Percentiles rank a stretch among this genome's conserved stretches.
phyloP scores from a whole-genome alignment of 2,797 vertebrate genomes.

The Cephalopachus bancanus region DNA sequence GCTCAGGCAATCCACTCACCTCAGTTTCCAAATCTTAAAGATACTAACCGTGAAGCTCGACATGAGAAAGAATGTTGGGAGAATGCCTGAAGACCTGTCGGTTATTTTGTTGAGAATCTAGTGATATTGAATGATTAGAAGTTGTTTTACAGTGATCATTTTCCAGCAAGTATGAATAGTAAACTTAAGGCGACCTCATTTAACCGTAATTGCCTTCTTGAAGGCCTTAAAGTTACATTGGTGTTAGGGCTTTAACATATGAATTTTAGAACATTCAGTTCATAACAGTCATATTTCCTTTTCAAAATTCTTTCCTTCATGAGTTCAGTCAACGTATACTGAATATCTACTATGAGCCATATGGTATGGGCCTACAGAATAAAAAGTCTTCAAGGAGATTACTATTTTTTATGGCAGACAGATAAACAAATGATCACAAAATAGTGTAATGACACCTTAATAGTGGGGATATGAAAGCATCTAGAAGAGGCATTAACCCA shows the following conservation, averaged over 20 bases:
- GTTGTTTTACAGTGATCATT: background rate
- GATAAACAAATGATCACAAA: background rate
- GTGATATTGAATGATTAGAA: background rate
- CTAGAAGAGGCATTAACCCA: background rate
- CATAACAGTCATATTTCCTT: background rate
- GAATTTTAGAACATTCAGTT: background rate
- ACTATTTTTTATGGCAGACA: background rate
- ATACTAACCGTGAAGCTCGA: background rate
- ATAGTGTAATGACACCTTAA: background rate
- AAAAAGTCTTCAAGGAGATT: background rate
- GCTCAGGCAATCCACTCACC: too few species aligned
- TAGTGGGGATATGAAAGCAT: background rate
- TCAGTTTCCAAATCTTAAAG: background rate
- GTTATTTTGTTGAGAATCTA: conserved; percentile 1
- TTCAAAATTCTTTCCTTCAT: background rate
- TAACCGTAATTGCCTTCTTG: background rate
- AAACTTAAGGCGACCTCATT: background rate
- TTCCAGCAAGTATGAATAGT: background rate
- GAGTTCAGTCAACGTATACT: background rate
- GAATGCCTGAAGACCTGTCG: background rate
- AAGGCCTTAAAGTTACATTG: background rate
- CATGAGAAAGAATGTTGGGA: background rate
- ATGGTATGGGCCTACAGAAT: background rate
- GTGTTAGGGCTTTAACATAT: background rate
- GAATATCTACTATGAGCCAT: background rate